Base-by-base conservation (phyloP, 2,888 invertebrate genomes). In the Galerucella nymphaeae region DNA sequence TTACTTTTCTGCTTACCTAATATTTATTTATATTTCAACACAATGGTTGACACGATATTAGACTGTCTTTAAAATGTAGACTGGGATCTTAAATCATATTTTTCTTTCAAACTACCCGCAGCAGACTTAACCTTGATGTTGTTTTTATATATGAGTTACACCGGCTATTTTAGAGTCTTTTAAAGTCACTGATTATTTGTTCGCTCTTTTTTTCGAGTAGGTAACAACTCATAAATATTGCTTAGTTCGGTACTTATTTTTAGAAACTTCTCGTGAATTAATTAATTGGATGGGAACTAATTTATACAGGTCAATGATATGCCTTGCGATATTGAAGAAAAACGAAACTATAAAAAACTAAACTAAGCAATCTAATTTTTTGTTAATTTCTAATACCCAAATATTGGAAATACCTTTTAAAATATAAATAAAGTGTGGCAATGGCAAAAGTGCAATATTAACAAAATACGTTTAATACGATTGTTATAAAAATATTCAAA, bases 121-220 rank as follows among this genome's bases (percentile, higher is more conserved):
- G 48, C 48, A 48, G 48, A 48, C 48, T 48, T 48, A 48, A 48
- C 48, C 53, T 53, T 53, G 53, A 53, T 53, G 16, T 30, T 59
- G 30, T 58, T 58, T 30, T 58, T 57, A 23, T 59, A 38, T 59
- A 13, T 23, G n/a, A 30, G 13, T 23, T 58, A 11, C 38, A 38
- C 14, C 58, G 23, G 53, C 59, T 59, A 59, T 59, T 59, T 59
- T 59, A 38, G 59, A 38, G 59, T 59, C 58, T 59, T 38, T 59
- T 59, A 59, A 59, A 59, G 59, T 59, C 23, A 30, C 38, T 38
- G 23, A n/a, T 53, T 53, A 18, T 18, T 4, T 2, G 45, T 10
- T 53, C 18, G 9, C 16, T 38, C 18, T 61, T 59, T 58, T 3
- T 38, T 59, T 13, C 14, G 23, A n/a, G n/a, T 59, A n/a, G 11